phyloP scores from a whole-genome alignment of 35 echinoderm and acorn worm species.

The Lytechinus pictus region DNA sequence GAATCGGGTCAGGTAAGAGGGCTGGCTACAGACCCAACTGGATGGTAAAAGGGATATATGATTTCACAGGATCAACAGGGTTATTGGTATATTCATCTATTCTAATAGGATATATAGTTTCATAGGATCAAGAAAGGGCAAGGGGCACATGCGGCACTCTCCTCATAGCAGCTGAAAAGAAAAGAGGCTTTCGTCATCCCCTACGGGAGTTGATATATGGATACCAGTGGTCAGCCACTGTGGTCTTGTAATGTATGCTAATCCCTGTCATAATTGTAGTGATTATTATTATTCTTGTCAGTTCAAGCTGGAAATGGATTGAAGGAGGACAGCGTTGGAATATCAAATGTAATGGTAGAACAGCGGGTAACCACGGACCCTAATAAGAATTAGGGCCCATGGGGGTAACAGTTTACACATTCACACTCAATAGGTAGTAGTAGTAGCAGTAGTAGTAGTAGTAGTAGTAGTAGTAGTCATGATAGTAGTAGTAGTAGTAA shows the following conservation, averaged over 20 bases:
- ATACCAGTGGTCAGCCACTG: background rate
- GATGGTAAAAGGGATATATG: background rate
- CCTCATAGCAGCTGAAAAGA: background rate
- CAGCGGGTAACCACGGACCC: no score
- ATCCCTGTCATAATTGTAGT: background rate
- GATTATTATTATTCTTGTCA: background rate
- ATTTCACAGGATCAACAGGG: background rate
- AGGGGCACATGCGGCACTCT: background rate
- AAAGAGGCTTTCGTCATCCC: conserved; percentile 16
- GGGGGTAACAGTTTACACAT: no score
- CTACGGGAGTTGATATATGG: background rate
- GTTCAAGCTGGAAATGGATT: background rate
- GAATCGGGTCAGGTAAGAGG: conserved; percentile 9
- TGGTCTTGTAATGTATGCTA: conserved; percentile 3
- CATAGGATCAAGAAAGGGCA: background rate
- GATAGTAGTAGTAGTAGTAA: no score
- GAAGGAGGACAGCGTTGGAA: background rate
- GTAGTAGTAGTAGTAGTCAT: no score
- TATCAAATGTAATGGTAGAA: no score
- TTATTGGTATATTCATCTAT: conserved; percentile 20
- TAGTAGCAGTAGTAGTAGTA: no score
- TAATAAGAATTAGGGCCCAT: no score
- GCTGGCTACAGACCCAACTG: background rate
- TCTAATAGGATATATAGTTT: background rate
- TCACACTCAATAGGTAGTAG: no score